These are phyloP conservation scores for Lamellibrachia luymesi DNA, from an alignment of 1,140 invertebrate species.

Conservation along the genomic window DNA sequence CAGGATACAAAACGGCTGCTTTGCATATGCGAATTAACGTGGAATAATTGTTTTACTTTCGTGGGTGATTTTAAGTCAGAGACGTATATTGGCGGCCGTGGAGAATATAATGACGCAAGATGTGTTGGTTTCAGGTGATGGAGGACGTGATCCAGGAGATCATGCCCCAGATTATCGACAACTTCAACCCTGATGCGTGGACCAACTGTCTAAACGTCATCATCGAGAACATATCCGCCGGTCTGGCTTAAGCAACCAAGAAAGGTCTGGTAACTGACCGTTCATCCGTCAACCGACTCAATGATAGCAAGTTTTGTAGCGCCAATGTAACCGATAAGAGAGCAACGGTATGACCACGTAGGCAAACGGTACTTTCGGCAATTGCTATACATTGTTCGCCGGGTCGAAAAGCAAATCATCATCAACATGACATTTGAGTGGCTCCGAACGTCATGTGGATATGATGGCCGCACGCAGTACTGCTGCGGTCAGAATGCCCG, in stretches of 20 bases:
- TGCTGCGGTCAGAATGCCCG: background rate
- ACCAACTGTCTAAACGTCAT: constrained; percentile 12
- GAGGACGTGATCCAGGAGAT: constrained; percentile 3
- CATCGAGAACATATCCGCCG: constrained; percentile 8
- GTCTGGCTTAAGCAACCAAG: background rate
- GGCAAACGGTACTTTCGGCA: background rate
- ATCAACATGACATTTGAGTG: background rate
- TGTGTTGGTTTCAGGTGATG: constrained; percentile 10
- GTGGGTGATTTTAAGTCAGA: too few relatives aligned
- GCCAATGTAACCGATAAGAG: background rate
- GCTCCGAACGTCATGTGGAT: background rate
- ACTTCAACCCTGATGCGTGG: constrained; percentile 25
- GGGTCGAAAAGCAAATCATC: background rate
- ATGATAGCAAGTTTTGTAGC: background rate
- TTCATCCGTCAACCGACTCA: background rate
- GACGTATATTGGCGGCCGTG: background rate
- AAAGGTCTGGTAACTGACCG: background rate
- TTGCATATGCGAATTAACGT: too few relatives aligned
- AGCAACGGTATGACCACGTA: background rate
- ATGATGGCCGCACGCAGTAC: background rate
- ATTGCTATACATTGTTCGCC: too few relatives aligned
- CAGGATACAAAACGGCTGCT: too few relatives aligned
- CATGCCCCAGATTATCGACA: constrained; percentile 10
- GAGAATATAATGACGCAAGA: background rate
- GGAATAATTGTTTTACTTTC: too few relatives aligned